Base-by-base conservation (phyloP, 2,113 vertebrate species). In the Acanthisitta chloris region DNA sequence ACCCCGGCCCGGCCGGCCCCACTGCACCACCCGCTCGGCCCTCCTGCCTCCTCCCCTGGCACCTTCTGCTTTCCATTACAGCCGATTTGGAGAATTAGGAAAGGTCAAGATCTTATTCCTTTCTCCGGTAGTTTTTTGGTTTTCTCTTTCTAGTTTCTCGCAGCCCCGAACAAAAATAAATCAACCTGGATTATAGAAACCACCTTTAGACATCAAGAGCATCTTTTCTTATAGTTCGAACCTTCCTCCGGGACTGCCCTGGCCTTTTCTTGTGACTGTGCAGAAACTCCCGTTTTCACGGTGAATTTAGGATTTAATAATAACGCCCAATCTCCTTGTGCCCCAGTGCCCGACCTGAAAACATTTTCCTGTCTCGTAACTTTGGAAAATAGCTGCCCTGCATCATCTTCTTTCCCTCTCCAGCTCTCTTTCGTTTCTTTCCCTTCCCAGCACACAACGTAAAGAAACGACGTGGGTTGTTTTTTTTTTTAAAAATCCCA, bases 21-120 rank as follows among this genome's bases (percentile, higher is more conserved):
- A 14, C 59, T 48, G 49, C 34, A 25, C 70, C 29, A 15, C 49
- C 51, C 38, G 51, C 70, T 61, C 87, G 70, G 79, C 62, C 46
- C 71, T 82, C 43, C 78, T 21, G 14, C 57, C 65, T 92, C 89
- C 69, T 93, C 89, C 90, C 81, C 66, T 76, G 82, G 83, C 86
- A 84, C 82, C 62, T 95, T 95, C 95, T 97, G 94, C 91, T 95
- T 95, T 79, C 86, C 62, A 94, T 96, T 94, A 94, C 86, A 81
- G 85, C 48, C 65, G 42, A 93, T 95, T 88, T 94, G 57, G 83
- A 81, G 95, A 97, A 96, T 88, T 96, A 96, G 93, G 80, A 89
- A 89, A 95, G 96, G 92, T 96, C 97, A 91, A 88, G 82, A 93
- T 92, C 91, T 84, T 84, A 58, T 38, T 94, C 77, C 42, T 88